A percentile compares a stretch with the other conserved stretches of the same genome.
Evolutionary conservation across 2,113 vertebrate species (phyloP).

Genomic region (Dasyprocta punctata): DNA sequence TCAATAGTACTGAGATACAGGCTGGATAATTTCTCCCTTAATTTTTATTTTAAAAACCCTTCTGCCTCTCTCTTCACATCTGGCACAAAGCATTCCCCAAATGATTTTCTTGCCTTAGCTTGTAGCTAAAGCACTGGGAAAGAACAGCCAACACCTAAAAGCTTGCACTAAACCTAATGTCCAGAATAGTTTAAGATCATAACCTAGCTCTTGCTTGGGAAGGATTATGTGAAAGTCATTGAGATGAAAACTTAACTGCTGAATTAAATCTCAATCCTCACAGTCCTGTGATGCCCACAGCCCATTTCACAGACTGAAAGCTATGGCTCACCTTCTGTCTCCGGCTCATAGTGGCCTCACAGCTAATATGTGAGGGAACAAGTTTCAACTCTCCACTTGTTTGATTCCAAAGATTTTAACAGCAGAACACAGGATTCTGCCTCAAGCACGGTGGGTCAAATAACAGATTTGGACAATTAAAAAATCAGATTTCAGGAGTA

Average conservation of each 20-base stretch:
- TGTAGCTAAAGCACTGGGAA: background rate
- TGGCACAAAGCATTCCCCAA: background rate
- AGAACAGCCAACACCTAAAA: background rate
- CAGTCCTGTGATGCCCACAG: background rate
- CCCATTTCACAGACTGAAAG: background rate
- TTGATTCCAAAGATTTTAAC: background rate
- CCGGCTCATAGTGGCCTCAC: background rate
- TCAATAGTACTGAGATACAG: background rate
- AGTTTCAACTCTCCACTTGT: background rate
- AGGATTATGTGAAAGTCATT: background rate
- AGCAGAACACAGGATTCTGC: background rate
- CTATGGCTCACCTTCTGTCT: background rate
- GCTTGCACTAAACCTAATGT: background rate
- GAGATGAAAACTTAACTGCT: background rate
- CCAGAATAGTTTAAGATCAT: background rate
- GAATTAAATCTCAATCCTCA: background rate
- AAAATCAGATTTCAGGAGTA: background rate
- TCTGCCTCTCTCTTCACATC: background rate
- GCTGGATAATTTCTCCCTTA: background rate
- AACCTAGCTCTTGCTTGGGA: background rate
- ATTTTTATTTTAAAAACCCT: constrained; percentile 37
- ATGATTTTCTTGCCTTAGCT: background rate
- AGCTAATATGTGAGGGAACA: background rate
- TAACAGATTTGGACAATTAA: background rate
- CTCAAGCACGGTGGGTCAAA: background rate